These are phyloP conservation scores for Pocillopora grandis DNA, from an alignment of 92 coral and sea anemone species.

Conservation along the genomic window DNA sequence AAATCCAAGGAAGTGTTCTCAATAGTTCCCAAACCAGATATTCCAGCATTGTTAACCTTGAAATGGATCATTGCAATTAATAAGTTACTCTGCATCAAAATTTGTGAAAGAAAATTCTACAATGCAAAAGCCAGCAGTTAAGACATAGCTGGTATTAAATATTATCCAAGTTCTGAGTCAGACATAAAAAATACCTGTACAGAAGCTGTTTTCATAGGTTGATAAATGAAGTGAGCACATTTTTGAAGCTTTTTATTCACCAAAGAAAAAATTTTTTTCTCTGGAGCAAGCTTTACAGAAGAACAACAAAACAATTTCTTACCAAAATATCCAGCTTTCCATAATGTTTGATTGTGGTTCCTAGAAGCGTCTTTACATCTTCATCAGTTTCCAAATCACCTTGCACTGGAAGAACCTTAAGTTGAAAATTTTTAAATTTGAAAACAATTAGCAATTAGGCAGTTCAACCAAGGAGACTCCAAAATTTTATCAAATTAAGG, in stretches of 20 bases:
- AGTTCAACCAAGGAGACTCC: neutral
- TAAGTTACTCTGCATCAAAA: neutral
- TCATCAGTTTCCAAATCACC: slow-evolving; percentile 59
- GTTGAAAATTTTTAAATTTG: neutral
- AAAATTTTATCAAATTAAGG: too few species aligned
- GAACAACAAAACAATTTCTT: neutral
- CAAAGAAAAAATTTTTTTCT: neutral
- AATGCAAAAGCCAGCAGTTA: too few species aligned
- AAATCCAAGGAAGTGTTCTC: slow-evolving; percentile 54
- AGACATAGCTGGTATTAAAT: too few species aligned
- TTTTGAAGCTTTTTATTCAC: neutral
- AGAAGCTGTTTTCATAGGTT: too few species aligned
- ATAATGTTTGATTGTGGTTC: slow-evolving; percentile 51
- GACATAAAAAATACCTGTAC: too few species aligned
- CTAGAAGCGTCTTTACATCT: slow-evolving; percentile 62
- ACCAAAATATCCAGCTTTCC: slow-evolving; percentile 71
- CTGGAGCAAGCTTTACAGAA: neutral
- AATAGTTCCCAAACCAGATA: slow-evolving; percentile 46
- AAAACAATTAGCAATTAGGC: too few species aligned
- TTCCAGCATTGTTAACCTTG: slow-evolving; percentile 68
- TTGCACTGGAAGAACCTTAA: slow-evolving; percentile 58
- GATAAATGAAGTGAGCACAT: too few species aligned
- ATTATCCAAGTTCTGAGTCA: too few species aligned
- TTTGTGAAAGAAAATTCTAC: too few species aligned
- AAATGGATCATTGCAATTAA: neutral